Evolutionary conservation across 1,140 invertebrate species (phyloP).

Genomic region (Drosophila simulans): DNA sequence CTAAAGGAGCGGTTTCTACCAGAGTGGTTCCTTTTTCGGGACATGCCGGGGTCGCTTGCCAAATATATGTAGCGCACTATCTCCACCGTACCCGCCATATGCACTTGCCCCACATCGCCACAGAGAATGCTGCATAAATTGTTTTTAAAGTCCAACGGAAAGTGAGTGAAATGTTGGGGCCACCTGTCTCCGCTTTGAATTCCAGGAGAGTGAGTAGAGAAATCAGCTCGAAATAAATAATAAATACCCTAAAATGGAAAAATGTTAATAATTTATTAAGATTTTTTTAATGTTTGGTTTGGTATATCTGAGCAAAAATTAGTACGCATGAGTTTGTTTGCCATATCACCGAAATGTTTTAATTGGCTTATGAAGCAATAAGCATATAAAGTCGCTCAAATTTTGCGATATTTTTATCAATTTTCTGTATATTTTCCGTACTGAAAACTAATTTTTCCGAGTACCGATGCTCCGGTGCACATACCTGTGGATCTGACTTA

Average conservation of each 20-base stretch:
- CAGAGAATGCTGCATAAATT: constrained; percentile 72
- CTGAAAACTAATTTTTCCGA: neutral
- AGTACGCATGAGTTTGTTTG: no score
- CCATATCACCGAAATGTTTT: no score
- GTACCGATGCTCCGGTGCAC: neutral
- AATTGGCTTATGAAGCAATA: no score
- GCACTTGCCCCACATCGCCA: constrained; percentile 24
- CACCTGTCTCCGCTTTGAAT: constrained; percentile 26
- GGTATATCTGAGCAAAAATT: no score
- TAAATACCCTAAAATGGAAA: no score
- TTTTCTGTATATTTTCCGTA: no score
- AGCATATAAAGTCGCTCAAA: no score
- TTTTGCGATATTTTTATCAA: no score
- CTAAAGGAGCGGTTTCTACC: constrained; percentile 11
- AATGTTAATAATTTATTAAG: no score
- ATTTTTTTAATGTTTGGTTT: no score
- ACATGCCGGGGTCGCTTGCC: constrained; percentile 27
- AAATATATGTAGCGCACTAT: constrained; percentile 32
- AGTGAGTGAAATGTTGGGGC: constrained; percentile 66
- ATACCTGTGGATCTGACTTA: constrained; percentile 42
- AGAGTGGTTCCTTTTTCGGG: constrained; percentile 23
- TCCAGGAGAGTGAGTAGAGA: neutral
- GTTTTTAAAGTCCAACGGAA: constrained; percentile 62
- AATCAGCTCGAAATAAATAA: neutral
- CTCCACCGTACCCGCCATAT: constrained; percentile 28